Evolutionary conservation across 2,113 vertebrate genomes (phyloP).

Genomic region (Turnix velox): DNA sequence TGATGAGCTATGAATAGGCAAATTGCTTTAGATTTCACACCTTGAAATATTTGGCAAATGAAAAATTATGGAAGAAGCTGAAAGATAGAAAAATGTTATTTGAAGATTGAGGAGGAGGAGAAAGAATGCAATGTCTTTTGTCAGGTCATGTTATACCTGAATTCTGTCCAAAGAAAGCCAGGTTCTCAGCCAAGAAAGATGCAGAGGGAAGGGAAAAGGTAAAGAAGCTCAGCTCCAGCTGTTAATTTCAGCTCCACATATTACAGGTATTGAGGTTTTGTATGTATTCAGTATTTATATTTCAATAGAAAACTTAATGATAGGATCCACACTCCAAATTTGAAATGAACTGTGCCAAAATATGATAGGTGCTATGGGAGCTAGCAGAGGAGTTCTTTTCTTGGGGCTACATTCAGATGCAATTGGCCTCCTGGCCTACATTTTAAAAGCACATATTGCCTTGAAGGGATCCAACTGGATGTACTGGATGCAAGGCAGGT

Average conservation of each 20-base stretch:
- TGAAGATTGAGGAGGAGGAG: neutral
- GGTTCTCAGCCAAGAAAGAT: neutral
- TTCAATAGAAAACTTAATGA: neutral
- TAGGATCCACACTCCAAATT: neutral
- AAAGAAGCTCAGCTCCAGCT: neutral
- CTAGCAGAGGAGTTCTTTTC: neutral
- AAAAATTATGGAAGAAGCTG: neutral
- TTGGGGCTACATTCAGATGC: neutral
- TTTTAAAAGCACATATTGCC: neutral
- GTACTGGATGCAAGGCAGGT: neutral
- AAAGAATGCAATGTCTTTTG: neutral
- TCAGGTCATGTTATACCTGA: neutral
- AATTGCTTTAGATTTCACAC: neutral
- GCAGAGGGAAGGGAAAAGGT: neutral
- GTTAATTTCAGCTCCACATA: neutral
- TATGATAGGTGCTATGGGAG: accelerated
- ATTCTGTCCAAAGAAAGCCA: neutral
- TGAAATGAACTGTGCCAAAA: neutral
- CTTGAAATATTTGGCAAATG: neutral
- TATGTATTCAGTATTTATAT: neutral
- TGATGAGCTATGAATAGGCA: neutral
- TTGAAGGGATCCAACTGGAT: neutral
- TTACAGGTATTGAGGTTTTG: neutral
- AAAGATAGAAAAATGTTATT: neutral
- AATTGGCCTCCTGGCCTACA: neutral